Conservation (phyloP, 2,797 vertebrate species). For the Pempheris klunzingeri region DNA sequence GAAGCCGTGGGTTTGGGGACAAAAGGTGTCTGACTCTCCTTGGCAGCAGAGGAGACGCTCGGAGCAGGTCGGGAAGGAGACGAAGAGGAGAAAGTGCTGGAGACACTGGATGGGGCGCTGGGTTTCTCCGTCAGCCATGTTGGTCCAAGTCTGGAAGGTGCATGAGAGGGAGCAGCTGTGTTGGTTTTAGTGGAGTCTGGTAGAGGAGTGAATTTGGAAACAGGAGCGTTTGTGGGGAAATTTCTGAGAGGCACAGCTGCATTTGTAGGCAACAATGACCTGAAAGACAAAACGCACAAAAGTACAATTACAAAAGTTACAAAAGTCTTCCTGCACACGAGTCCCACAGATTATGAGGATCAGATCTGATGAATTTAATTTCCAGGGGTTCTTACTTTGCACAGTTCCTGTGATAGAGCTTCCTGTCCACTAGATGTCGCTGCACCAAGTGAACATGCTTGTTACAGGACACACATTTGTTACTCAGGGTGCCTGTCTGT, state of each 20-base stretch:
- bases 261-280: conserved; percentile 47
- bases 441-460: conserved; percentile 94
- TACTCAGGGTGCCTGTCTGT: conserved; percentile 79
- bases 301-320: neutral
- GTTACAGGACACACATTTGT: conserved; percentile 88
- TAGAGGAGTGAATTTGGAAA: conserved; percentile 47
- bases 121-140: conserved; percentile 50
- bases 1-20: conserved; percentile 42
- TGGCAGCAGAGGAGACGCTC: conserved; percentile 27
- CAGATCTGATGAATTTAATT: neutral
- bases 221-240: conserved; percentile 48
- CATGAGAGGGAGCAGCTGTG: neutral
- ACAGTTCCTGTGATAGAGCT: conserved; percentile 96
- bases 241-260: conserved; percentile 27
- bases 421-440: conserved; percentile 93
- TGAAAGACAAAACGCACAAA: conserved; percentile 35
- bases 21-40: neutral
- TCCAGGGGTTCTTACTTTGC: conserved; percentile 87
- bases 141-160: conserved; percentile 45
- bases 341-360: neutral
- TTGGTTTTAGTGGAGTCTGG: conserved; percentile 35
- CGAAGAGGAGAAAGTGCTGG: conserved; percentile 23
- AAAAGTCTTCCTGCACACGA: neutral
- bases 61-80: conserved; percentile 28
- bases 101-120: conserved; percentile 32